Conservation (phyloP, 1,140 invertebrate genomes). For the Subanguina moxae region DNA sequence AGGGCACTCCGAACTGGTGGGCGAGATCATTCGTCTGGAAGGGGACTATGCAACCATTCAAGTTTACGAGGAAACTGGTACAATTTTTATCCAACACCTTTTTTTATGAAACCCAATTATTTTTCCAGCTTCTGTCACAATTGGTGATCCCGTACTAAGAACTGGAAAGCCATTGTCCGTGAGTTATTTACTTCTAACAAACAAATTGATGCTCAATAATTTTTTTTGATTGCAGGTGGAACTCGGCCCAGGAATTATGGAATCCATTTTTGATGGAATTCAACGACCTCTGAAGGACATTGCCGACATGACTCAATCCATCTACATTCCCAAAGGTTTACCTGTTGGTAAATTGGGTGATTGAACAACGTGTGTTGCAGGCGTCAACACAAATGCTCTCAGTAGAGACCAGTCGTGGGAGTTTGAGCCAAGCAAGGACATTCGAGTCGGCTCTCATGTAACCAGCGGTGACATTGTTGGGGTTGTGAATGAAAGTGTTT, state of each 20-base stretch:
- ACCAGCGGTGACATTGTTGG: constrained; percentile 96
- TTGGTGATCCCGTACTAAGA: constrained; percentile 93
- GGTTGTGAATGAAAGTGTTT: constrained; percentile 88
- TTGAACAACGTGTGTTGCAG: constrained; percentile 17
- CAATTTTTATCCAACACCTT: constrained; percentile 1
- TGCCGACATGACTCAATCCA: constrained; percentile 82
- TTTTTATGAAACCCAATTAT: constrained; percentile 24
- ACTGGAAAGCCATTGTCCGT: constrained; percentile 90
- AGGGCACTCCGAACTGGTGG: constrained; percentile 92
- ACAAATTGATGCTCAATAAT: too few relatives aligned
- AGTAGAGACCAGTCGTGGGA: constrained; percentile 83
- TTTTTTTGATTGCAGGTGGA: constrained; percentile 69
- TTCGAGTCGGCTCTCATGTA: constrained; percentile 88
- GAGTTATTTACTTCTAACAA: too few relatives aligned
- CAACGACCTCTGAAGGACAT: constrained; percentile 96
- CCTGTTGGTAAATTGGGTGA: not conserved
- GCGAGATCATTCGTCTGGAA: constrained; percentile 98
- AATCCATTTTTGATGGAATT: constrained; percentile 98
- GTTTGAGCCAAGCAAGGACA: constrained; percentile 75
- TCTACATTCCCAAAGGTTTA: constrained; percentile 95
- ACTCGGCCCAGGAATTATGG: constrained; percentile 96
- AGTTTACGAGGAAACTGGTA: constrained; percentile 97
- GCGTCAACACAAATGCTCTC: constrained; percentile 81
- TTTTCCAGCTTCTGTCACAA: constrained; percentile 80
- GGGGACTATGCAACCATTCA: constrained; percentile 99